Evolutionary conservation across 64 coral and sea anemone species (phyloP).

Genomic region (Pachyseris speciosa): DNA sequence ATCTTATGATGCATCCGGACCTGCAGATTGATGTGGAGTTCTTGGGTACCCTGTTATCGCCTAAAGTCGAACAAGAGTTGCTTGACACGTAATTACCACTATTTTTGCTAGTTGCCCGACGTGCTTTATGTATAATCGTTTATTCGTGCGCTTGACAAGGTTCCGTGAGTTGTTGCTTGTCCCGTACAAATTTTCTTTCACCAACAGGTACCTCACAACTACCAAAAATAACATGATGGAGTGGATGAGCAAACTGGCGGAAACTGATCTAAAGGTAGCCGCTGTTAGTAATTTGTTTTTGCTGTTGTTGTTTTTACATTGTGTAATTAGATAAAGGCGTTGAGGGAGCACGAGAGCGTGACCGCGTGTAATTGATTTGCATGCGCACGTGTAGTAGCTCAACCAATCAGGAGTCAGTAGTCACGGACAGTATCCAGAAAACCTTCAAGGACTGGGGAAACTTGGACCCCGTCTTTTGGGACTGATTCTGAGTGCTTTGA

Average conservation of each 20-base stretch:
- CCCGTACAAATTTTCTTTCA: neutral
- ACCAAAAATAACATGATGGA: slow-evolving; percentile 89
- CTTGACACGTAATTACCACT: slow-evolving; percentile 79
- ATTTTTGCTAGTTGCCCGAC: too few relatives aligned
- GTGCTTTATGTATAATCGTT: neutral
- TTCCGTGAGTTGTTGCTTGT: too few relatives aligned
- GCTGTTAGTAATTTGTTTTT: neutral
- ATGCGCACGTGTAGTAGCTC: too few relatives aligned
- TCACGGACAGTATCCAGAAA: too few relatives aligned
- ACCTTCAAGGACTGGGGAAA: too few relatives aligned
- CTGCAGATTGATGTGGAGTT: slow-evolving; percentile 84
- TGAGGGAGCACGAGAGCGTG: too few relatives aligned
- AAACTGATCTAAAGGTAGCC: slow-evolving; percentile 84
- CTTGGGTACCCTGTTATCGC: slow-evolving; percentile 70
- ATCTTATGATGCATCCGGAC: slow-evolving; percentile 99
- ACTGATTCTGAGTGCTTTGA: too few relatives aligned
- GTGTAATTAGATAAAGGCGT: too few relatives aligned
- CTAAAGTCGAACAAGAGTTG: slow-evolving; percentile 65
- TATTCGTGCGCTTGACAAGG: neutral
- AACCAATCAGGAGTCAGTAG: too few relatives aligned
- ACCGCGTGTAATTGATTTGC: too few relatives aligned
- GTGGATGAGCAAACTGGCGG: slow-evolving; percentile 92
- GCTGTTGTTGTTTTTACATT: too few relatives aligned
- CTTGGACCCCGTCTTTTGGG: too few relatives aligned
- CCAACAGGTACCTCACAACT: slow-evolving; percentile 78